Conservation (phyloP, 2,113 vertebrate species). For the Hydrolagus affinis region DNA sequence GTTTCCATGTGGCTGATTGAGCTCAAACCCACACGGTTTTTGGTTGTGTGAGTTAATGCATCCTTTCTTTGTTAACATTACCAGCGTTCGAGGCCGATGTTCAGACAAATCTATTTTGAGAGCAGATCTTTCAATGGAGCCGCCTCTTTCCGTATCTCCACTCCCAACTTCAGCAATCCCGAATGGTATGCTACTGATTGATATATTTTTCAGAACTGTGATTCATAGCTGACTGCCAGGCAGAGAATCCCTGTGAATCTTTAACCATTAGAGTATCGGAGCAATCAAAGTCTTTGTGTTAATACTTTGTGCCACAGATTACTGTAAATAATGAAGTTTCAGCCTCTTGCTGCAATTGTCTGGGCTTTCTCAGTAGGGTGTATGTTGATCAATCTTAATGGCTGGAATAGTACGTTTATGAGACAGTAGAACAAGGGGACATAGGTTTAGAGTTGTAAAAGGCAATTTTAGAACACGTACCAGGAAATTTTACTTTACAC, state of each 20-base stretch:
- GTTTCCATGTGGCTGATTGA: too few relatives aligned
- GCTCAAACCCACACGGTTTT: background rate
- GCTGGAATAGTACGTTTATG: too few relatives aligned
- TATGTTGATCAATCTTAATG: too few relatives aligned
- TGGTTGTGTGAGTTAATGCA: background rate
- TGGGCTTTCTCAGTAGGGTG: background rate
- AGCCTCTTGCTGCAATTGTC: background rate
- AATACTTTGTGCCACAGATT: background rate
- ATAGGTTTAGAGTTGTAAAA: too few relatives aligned
- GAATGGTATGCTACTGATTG: background rate
- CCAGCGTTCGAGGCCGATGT: background rate
- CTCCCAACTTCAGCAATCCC: background rate
- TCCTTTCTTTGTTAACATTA: background rate
- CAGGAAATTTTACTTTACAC: too few relatives aligned
- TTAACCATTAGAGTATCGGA: background rate
- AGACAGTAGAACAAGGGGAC: too few relatives aligned
- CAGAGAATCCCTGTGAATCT: background rate
- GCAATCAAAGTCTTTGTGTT: background rate
- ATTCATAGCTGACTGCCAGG: background rate
- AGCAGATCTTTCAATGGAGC: background rate
- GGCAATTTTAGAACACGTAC: too few relatives aligned
- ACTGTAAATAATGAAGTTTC: background rate
- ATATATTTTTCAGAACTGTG: background rate
- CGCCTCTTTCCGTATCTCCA: background rate
- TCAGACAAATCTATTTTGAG: background rate